Evolutionary conservation across 2,888 invertebrate species (phyloP).

Genomic region (Drosophila subquinaria): DNA sequence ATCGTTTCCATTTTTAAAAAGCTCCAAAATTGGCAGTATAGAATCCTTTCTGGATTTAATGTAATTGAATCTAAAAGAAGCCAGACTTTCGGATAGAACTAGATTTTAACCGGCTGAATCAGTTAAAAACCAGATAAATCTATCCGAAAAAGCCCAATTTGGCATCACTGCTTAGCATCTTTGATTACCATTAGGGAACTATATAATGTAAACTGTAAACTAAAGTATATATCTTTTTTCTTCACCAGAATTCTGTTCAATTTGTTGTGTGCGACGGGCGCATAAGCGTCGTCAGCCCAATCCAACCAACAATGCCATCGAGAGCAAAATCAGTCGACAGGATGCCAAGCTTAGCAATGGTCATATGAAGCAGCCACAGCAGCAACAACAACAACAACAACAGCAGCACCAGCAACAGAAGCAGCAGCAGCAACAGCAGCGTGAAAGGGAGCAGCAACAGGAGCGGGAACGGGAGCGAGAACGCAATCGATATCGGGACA

Average conservation of each 20-base stretch:
- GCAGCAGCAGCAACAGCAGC: conserved; percentile 83
- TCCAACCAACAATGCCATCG: conserved; percentile 6
- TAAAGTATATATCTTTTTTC: background rate
- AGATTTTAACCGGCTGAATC: no score
- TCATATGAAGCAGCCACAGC: background rate
- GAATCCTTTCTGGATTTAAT: no score
- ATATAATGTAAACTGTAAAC: no score
- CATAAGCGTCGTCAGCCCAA: conserved; percentile 55
- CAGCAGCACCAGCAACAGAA: conserved; percentile 12
- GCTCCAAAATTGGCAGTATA: no score
- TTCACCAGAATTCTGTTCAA: conserved; percentile 77
- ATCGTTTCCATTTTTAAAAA: no score
- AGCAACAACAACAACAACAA: conserved; percentile 2
- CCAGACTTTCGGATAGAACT: no score
- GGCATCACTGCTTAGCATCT: no score
- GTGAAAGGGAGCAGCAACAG: background rate
- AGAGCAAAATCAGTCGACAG: conserved; percentile 50
- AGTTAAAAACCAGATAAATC: no score
- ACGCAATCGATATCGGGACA: conserved; percentile 1
- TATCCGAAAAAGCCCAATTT: no score
- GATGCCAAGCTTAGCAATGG: conserved; percentile 22
- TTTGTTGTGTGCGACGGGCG: conserved; percentile 74
- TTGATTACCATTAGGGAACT: no score
- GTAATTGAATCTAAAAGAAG: no score
- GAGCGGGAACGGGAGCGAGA: conserved; percentile 27